These are phyloP conservation scores for Mesembrinibis cayennensis DNA, from an alignment of 2,113 vertebrate genomes.

Conservation along the genomic window DNA sequence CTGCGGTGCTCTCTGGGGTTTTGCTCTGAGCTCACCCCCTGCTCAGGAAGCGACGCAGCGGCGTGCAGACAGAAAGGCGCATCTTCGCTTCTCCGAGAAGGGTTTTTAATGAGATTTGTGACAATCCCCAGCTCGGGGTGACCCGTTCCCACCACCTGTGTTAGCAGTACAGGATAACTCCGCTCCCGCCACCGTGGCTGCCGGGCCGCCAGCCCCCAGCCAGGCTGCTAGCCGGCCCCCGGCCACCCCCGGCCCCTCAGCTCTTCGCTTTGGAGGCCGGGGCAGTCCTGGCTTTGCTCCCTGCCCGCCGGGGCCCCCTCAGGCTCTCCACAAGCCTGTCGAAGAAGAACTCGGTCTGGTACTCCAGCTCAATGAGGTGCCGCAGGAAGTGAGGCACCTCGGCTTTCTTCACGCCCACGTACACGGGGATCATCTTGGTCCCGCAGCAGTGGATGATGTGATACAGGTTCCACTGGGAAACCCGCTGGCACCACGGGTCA, in stretches of 20 bases:
- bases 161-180: neutral
- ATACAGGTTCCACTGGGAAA: constrained; percentile 54
- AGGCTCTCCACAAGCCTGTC: constrained; percentile 23
- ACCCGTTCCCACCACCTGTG: neutral
- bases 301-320: fast-evolving
- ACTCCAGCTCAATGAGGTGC: constrained; percentile 35
- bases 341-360: constrained; percentile 23
- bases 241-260: fast-evolving
- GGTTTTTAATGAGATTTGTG: neutral
- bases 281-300: fast-evolving
- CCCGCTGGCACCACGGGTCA: constrained; percentile 8
- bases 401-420: neutral
- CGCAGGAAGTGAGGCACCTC: constrained; percentile 3
- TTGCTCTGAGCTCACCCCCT: too few relatives aligned
- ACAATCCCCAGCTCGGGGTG: fast-evolving
- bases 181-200: fast-evolving
- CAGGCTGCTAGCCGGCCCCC: too few relatives aligned
- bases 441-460: neutral
- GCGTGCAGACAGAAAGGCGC: fast-evolving
- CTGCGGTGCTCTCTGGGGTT: fast-evolving
- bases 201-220: fast-evolving
- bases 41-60: fast-evolving
- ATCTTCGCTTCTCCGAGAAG: neutral
- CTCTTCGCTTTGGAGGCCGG: fast-evolving
- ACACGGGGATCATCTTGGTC: constrained; percentile 48